These are phyloP conservation scores for Cladopsammia gracilis DNA, from an alignment of 64 coral and sea anemone genomes.

Conservation along the genomic window DNA sequence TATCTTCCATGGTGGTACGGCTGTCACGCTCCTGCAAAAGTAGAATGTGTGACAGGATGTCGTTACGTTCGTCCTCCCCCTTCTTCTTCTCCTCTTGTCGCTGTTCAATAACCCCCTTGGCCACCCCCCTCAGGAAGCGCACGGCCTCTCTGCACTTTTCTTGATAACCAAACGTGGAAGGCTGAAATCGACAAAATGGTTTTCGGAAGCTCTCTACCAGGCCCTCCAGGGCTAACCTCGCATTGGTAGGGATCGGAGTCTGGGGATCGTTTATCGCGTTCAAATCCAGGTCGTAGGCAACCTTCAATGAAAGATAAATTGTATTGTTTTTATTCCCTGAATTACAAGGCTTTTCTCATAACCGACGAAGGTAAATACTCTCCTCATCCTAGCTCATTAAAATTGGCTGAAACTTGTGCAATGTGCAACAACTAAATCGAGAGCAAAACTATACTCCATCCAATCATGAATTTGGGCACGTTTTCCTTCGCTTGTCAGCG, in stretches of 20 bases:
- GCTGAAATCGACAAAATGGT: conserved; percentile 78
- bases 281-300: conserved; percentile 82
- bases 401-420: too few species aligned
- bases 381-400: too few species aligned
- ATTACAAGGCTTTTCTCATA: too few species aligned
- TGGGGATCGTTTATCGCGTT: conserved; percentile 70
- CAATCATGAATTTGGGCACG: too few species aligned
- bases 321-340: background rate
- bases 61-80: conserved; percentile 44
- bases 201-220: conserved; percentile 82
- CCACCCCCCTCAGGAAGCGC: conserved; percentile 59
- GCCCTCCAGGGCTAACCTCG: conserved; percentile 68
- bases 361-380: too few species aligned
- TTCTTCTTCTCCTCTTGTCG: conserved; percentile 38
- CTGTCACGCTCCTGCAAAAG: conserved; percentile 41
- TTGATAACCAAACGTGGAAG: conserved; percentile 70
- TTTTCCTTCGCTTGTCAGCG: too few species aligned
- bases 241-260: conserved; percentile 74
- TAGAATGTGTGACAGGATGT: conserved; percentile 58
- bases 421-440: too few species aligned
- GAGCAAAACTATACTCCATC: too few species aligned
- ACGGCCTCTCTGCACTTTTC: conserved; percentile 70
- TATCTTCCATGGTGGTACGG: conserved; percentile 72
- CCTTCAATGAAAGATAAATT: conserved; percentile 17
- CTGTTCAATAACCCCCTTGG: conserved; percentile 66